A percentile compares a stretch with the other conserved stretches of the same genome.
These are phyloP conservation scores for Malurus melanocephalus DNA, from an alignment of 2,113 vertebrate species.

Conservation along the genomic window DNA sequence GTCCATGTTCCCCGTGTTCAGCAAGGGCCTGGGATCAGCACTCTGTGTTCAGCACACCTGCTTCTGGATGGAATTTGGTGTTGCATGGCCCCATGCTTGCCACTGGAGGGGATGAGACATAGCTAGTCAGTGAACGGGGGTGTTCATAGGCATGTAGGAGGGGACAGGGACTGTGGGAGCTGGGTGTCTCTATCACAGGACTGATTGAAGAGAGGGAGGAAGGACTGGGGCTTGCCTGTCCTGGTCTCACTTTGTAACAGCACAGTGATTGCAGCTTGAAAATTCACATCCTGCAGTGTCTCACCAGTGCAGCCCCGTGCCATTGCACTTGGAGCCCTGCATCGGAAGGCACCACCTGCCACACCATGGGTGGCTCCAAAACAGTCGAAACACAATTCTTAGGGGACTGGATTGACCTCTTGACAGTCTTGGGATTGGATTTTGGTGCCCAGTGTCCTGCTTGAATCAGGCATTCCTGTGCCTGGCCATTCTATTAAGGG, in stretches of 20 bases:
- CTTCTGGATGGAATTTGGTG: not conserved
- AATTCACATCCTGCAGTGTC: not conserved
- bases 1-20: not conserved
- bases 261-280: not conserved
- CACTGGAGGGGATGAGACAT: not conserved
- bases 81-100: accelerated
- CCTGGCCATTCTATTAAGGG: not conserved
- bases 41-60: not conserved
- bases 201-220: not conserved
- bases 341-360: not conserved
- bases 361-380: not conserved
- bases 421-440: not conserved
- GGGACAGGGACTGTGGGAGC: not conserved
- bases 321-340: not conserved
- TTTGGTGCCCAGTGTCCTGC: not conserved
- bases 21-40: not conserved
- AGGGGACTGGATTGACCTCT: not conserved
- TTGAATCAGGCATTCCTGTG: not conserved
- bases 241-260: not conserved
- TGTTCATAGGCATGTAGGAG: not conserved
- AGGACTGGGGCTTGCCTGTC: not conserved
- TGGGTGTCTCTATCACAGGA: not conserved
- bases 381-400: accelerated
- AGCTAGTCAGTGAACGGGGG: not conserved
- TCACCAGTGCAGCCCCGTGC: not conserved